These are phyloP conservation scores for Habrosyne pyritoides DNA, from an alignment of 2,888 invertebrate species.

Conservation along the genomic window DNA sequence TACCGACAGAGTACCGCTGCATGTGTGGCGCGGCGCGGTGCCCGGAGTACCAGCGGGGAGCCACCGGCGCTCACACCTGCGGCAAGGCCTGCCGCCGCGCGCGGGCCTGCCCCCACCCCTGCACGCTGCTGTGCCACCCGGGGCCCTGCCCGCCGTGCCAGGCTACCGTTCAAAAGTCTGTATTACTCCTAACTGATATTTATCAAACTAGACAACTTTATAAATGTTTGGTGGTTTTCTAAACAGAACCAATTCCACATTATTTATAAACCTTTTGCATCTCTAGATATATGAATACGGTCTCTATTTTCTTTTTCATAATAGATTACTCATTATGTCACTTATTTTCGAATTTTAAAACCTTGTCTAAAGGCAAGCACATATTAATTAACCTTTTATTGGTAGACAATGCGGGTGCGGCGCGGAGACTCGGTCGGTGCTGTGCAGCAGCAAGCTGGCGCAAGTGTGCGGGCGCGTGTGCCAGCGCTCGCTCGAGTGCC, in stretches of 20 bases:
- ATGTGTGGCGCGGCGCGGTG: slow-evolving; percentile 93
- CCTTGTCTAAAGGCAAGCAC: no score
- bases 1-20: slow-evolving; percentile 93
- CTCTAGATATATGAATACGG: no score
- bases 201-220: no score
- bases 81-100: slow-evolving; percentile 91
- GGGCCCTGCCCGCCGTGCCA: slow-evolving; percentile 97
- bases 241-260: no score
- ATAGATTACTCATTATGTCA: no score
- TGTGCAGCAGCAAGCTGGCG: slow-evolving; percentile 88
- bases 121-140: slow-evolving; percentile 94
- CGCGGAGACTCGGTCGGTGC: slow-evolving; percentile 85
- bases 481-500: slow-evolving; percentile 89
- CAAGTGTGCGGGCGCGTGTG: slow-evolving; percentile 91
- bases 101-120: slow-evolving; percentile 85
- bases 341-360: no score
- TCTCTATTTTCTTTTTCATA: no score
- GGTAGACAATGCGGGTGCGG: slow-evolving; percentile 90
- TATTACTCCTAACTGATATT: not conserved
- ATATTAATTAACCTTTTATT: not conserved
- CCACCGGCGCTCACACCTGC: slow-evolving; percentile 93
- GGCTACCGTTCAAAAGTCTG: slow-evolving; percentile 86
- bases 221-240: no score
- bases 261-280: no score
- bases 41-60: slow-evolving; percentile 88